Conservation (phyloP, 2,113 vertebrate species). For the Psilopsiagon aymara region DNA sequence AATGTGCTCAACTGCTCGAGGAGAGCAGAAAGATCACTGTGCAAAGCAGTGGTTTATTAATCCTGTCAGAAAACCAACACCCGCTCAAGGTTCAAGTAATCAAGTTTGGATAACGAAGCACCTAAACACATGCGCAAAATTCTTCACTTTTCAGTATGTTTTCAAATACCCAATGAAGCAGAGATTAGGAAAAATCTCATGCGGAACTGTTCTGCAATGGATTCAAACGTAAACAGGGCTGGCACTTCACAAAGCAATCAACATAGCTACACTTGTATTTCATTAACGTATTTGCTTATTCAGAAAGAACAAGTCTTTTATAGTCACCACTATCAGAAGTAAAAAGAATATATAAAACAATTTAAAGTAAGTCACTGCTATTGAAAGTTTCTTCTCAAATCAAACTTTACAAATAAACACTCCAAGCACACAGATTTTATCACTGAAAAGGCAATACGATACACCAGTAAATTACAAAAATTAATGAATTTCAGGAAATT, state of each 20-base stretch:
- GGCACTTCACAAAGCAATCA: neutral
- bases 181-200: neutral
- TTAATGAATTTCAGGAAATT: neutral
- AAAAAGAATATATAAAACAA: neutral
- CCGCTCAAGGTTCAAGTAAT: neutral
- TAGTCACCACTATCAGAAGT: neutral
- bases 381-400: neutral
- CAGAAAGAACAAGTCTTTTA: neutral
- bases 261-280: neutral
- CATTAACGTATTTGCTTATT: neutral
- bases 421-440: neutral
- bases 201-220: neutral
- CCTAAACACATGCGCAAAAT: neutral
- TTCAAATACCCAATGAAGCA: neutral
- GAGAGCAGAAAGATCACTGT: neutral
- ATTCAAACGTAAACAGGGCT: neutral
- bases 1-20: neutral
- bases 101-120: neutral
- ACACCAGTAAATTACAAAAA: neutral
- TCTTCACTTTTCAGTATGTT: neutral
- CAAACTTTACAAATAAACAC: neutral
- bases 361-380: neutral
- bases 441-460: neutral
- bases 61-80: neutral
- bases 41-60: neutral